A percentile compares a stretch with the other conserved stretches of the same genome.
These are phyloP conservation scores for Cynaeus angustus DNA, from an alignment of 2,888 invertebrate species.

Conservation along the genomic window DNA sequence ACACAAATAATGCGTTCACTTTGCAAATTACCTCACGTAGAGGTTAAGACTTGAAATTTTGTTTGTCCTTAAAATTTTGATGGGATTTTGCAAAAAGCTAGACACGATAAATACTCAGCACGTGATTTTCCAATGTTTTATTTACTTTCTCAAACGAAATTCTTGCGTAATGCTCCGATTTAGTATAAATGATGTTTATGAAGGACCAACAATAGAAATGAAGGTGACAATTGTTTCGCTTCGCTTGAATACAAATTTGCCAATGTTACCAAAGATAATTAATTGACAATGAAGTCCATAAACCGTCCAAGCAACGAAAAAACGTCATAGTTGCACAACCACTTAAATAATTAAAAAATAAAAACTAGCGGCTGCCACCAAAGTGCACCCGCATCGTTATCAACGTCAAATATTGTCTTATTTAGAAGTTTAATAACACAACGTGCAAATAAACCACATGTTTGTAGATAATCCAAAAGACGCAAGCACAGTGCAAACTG, in stretches of 20 bases:
- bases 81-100: no score
- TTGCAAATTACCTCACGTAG: slow-evolving; percentile 38
- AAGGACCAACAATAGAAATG: slow-evolving; percentile 27
- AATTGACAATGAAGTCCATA: slow-evolving; percentile 32
- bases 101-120: no score
- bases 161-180: slow-evolving; percentile 28
- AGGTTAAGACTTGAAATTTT: slow-evolving; percentile 12
- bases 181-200: slow-evolving; percentile 25
- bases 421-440: slow-evolving; percentile 17
- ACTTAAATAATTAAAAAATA: slow-evolving; percentile 3
- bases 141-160: slow-evolving; percentile 2
- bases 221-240: slow-evolving; percentile 24
- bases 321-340: slow-evolving; percentile 18
- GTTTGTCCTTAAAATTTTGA: slow-evolving; percentile 8
- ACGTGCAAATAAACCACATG: slow-evolving; percentile 3
- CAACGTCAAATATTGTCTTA: slow-evolving; percentile 30
- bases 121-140: neutral
- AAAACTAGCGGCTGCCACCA: slow-evolving; percentile 10
- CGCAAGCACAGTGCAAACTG: slow-evolving; percentile 30
- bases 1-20: neutral
- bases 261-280: slow-evolving; percentile 30
- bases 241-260: slow-evolving; percentile 39
- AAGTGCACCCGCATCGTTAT: slow-evolving; percentile 36
- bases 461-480: slow-evolving; percentile 30
- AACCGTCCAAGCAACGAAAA: neutral